These are phyloP conservation scores for Labrus mixtus DNA, from an alignment of 2,113 vertebrate species.

Conservation along the genomic window DNA sequence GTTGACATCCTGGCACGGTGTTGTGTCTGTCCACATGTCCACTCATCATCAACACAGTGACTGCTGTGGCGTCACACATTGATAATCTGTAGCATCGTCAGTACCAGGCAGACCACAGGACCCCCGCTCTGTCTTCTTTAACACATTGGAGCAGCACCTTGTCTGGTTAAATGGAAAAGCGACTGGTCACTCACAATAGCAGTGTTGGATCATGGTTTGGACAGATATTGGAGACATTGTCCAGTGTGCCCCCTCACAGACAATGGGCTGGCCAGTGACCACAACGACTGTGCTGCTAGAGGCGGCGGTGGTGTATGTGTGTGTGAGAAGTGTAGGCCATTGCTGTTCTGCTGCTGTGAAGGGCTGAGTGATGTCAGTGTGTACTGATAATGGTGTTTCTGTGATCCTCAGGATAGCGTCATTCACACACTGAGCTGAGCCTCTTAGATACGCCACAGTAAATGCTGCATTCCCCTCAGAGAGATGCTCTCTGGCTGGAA, in stretches of 20 bases:
- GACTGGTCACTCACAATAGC: constrained; percentile 58
- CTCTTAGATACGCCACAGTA: constrained; percentile 16
- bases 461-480: constrained; percentile 12
- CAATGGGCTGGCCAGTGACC: constrained; percentile 66
- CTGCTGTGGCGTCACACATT: constrained; percentile 26
- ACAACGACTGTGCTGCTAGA: constrained; percentile 66
- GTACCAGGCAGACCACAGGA: constrained; percentile 60
- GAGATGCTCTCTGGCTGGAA: constrained; percentile 81
- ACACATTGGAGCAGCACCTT: constrained; percentile 45
- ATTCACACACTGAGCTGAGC: constrained; percentile 48
- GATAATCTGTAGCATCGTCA: constrained; percentile 15
- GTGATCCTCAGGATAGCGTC: constrained; percentile 70
- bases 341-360: constrained; percentile 27
- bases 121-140: not conserved
- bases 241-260: constrained; percentile 43
- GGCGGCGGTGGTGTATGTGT: constrained; percentile 34
- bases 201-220: constrained; percentile 63
- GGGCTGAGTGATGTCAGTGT: constrained; percentile 74
- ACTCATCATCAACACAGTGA: constrained; percentile 25
- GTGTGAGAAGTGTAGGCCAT: constrained; percentile 25
- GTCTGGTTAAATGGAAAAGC: constrained; percentile 38
- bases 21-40: not conserved
- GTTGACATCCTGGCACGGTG: not conserved
- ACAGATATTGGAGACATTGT: constrained; percentile 71
- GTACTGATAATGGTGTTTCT: constrained; percentile 72